Conservation (phyloP, 2,797 vertebrate species). For the Pelodytes ibericus region DNA sequence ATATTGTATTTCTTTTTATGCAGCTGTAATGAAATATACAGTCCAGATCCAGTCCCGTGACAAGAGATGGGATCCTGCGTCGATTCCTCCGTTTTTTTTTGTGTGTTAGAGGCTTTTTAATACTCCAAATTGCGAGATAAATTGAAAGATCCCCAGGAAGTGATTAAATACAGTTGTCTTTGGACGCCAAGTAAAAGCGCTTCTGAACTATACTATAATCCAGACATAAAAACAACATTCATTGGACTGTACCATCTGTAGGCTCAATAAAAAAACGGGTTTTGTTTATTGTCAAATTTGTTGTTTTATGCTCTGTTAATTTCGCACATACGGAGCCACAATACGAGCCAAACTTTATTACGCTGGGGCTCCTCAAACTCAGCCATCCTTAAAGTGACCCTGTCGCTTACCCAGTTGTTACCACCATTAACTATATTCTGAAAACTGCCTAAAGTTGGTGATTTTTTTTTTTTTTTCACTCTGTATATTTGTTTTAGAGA, state of each 20-base stretch:
- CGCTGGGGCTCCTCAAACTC: not conserved
- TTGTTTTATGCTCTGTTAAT: not conserved
- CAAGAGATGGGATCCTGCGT: not conserved
- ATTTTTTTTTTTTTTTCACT: no score
- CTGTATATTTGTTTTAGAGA: no score
- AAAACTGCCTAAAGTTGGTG: no score
- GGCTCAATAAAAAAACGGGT: not conserved
- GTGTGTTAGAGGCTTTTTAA: not conserved
- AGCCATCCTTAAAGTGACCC: not conserved
- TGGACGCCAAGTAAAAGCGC: conserved; percentile 12
- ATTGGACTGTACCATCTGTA: conserved; percentile 17
- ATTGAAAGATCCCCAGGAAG: not conserved
- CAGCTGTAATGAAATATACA: not conserved
- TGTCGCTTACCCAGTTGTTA: no score
- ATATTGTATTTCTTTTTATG: no score
- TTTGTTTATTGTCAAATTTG: not conserved
- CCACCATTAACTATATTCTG: no score
- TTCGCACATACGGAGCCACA: not conserved
- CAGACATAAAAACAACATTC: conserved; percentile 27
- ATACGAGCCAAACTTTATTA: not conserved
- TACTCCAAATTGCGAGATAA: not conserved
- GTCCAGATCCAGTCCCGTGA: not conserved
- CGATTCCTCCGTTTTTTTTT: no score
- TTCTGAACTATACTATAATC: conserved; percentile 25
- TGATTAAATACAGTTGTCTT: conserved; percentile 38